phyloP scores from a whole-genome alignment of 2,888 invertebrate species.

The Erannis defoliaria region DNA sequence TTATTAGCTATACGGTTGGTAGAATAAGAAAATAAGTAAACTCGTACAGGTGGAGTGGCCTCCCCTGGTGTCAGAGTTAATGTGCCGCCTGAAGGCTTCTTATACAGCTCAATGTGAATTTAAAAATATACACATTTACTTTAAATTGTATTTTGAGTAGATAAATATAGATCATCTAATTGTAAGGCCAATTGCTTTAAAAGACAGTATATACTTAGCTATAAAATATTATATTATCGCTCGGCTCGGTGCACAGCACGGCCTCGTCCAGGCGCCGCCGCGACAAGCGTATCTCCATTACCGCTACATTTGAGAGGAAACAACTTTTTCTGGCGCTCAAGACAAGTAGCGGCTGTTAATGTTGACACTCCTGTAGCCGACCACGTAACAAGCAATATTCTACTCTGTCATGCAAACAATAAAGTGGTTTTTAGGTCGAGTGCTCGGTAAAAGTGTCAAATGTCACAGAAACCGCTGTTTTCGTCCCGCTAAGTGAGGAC shows the following conservation, averaged over 20 bases:
- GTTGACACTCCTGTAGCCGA: constrained; percentile 46
- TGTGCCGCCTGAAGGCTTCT: too few species aligned
- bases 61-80: too few species aligned
- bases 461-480: constrained; percentile 69
- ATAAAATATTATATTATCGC: background rate
- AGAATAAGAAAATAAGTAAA: too few species aligned
- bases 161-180: too few species aligned
- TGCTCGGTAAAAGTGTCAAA: constrained; percentile 55
- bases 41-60: too few species aligned
- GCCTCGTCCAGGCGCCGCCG: constrained; percentile 46
- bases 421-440: constrained; percentile 39
- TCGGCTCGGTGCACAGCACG: background rate
- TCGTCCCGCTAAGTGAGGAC: constrained; percentile 73
- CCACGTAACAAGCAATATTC: constrained; percentile 14
- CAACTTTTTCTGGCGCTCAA: constrained; percentile 61
- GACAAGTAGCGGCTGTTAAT: constrained; percentile 72
- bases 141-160: too few species aligned
- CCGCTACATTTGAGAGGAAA: constrained; percentile 62
- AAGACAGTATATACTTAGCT: background rate
- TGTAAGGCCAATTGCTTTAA: too few species aligned
- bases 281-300: constrained; percentile 68
- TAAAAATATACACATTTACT: too few species aligned
- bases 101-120: too few species aligned
- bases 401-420: constrained; percentile 14
- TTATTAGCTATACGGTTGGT: too few species aligned